Evolutionary conservation across 2,797 vertebrate species (phyloP), one percentile per base, ranked within the genome.

Genomic region (Champsocephalus gunnari): DNA sequence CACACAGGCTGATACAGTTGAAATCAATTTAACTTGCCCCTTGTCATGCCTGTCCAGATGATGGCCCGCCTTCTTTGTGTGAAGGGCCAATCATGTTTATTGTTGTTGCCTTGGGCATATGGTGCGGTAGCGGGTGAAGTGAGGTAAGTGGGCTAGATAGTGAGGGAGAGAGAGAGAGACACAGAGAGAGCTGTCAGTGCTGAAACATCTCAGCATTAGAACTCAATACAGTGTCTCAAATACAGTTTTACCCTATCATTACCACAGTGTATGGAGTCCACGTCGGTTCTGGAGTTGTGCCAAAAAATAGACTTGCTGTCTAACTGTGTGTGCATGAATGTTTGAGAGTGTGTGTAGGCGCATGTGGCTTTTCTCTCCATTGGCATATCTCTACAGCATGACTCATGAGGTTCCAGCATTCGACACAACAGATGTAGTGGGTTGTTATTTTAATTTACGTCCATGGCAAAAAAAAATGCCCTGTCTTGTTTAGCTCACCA

Each of bases 21-120:
- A 86, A 90, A 91, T 91, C 80, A 83, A 91, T 91, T 89, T 87
- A 64, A 90, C 85, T 91, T 84, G 82, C 79, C 74, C 79, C 64
- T 79, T 82, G 83, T 89, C 84, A 90, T 88, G 86, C 79, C 85
- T 88, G 87, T 90, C 87, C 80, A 66, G 32, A 84, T 79, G 74
- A 84, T 57, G 71, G 79, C 77, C 88, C 67, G 65, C 83, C 84
- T 85, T 74, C 85, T 74, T 87, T 80, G 75, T 86, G 76, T 51
- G 48, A 83, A 75, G 81, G 80, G 73, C 89, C 83, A 82, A 88
- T 93, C 70, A 44, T 76, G 60, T 88, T 82, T 87, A 85, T 81
- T 92, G 84, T 84, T 92, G 87, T 84, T 87, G 90, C 86, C 84
- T 82, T 77, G 71, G 79, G 85, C 75, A 73, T 86, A 79, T 60